phyloP scores from a whole-genome alignment of 2,113 vertebrate genomes.

The Ammospiza caudacuta region DNA sequence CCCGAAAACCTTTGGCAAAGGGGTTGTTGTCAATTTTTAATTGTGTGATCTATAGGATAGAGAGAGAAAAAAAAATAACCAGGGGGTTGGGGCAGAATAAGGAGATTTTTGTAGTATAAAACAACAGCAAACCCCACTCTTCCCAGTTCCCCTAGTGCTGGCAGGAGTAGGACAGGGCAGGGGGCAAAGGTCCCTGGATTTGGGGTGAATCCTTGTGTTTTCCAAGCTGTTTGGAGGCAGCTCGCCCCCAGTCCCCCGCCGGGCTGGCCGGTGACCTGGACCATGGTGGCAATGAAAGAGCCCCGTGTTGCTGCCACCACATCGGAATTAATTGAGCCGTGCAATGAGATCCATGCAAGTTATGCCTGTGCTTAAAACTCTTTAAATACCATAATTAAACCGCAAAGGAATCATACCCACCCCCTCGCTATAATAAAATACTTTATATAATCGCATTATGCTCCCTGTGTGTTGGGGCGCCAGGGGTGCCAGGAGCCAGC shows the following conservation, averaged over 20 bases:
- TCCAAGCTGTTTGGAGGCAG: neutral
- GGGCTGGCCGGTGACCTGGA: neutral
- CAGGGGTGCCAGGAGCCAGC: neutral
- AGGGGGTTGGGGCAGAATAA: neutral
- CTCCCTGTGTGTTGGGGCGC: neutral
- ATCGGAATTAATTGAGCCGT: constrained; percentile 7
- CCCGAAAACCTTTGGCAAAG: constrained; percentile 98
- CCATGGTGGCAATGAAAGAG: constrained; percentile 20
- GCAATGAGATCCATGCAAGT: constrained; percentile 50
- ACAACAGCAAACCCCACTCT: neutral
- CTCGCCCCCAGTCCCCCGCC: accelerated
- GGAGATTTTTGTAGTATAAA: neutral
- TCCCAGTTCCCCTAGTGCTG: neutral
- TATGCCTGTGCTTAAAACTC: constrained; percentile 56
- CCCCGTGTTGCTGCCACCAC: constrained; percentile 15
- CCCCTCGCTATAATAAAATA: constrained; percentile 68
- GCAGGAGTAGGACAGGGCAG: neutral
- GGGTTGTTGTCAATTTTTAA: constrained; percentile 99
- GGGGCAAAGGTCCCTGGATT: neutral
- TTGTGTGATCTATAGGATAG: constrained; percentile 89
- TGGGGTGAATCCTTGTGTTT: neutral
- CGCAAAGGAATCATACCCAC: constrained; percentile 55
- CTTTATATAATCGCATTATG: constrained; percentile 63
- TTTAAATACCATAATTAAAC: constrained; percentile 67
- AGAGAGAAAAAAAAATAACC: neutral